A percentile compares a stretch with the other conserved stretches of the same genome.
Conservation (phyloP, 2,113 vertebrate genomes). For the Lepus europaeus region DNA sequence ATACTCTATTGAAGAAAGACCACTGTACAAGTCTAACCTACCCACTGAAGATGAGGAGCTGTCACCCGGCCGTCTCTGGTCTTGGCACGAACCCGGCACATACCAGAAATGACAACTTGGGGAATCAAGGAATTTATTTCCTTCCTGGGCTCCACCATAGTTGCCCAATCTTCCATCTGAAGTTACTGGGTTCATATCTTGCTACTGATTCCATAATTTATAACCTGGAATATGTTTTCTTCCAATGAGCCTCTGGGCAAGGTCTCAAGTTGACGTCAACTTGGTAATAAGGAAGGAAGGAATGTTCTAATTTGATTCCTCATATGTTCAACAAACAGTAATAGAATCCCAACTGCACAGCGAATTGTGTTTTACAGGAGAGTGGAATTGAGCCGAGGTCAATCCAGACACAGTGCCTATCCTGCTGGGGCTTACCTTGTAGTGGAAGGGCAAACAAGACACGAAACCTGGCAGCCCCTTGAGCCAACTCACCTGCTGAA, state of each 20-base stretch:
- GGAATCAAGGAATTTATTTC: not conserved
- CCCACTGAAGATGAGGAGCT: not conserved
- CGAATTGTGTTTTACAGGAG: not conserved
- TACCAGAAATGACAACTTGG: not conserved
- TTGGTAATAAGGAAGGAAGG: not conserved
- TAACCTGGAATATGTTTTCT: not conserved
- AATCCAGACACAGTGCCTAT: no score
- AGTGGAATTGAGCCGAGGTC: fast-evolving
- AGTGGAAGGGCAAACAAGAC: not conserved
- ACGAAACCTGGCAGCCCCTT: not conserved
- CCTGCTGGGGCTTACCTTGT: not conserved
- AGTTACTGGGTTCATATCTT: not conserved
- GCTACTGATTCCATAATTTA: not conserved
- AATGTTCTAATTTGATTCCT: not conserved
- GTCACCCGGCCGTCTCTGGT: not conserved
- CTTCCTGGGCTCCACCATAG: not conserved
- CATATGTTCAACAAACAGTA: not conserved
- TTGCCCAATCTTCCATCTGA: not conserved
- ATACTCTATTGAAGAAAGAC: not conserved
- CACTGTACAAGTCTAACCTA: not conserved
- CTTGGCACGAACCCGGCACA: not conserved
- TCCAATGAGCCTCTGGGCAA: not conserved
- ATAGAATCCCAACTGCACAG: fast-evolving
- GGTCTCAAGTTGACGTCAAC: not conserved
- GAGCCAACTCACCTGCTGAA: not conserved